Base-by-base conservation (phyloP, 2,888 invertebrate species). In the Drosophila helvetica region DNA sequence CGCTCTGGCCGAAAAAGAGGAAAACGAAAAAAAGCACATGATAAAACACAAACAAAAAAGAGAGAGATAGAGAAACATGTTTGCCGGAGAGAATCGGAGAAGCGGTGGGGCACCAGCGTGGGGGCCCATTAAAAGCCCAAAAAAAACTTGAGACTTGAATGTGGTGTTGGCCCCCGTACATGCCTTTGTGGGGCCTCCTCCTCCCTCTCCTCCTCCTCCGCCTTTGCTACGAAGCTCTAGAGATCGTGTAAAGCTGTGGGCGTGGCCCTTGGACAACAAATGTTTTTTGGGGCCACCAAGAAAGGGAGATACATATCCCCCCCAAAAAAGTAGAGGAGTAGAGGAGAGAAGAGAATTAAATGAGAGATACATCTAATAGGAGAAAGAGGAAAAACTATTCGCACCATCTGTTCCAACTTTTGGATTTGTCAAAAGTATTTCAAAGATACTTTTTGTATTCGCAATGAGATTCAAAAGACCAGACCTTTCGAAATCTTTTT, bases 1-100 rank as follows among this genome's bases (percentile, higher is more conserved):
- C 85, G 85, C 75, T 77, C 38, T 7, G 56, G 62, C 64, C 63
- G 57, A 64, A 50, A 56, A 47, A 22, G 19, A 19, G 2, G 2
- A 1, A 19, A 19, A 38, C 2, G 8, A 25, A 33, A 50, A 42
- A 48, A 30, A 48, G 1, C 6, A 18, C 43, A 48, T 8, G 10
- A 25, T 25, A 17, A 2, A 15, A 30, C 3, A 19, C 30, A 30
- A 25, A 25, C 12, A 51, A 43, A 17, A 2, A 18, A 38, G 7
- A 15, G 15, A 38, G 38, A 15, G 38, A 15, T 15, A 38, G 38
- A 38, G 15, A 64, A 64, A 10, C 52, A 47, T 53, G 46, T 45
- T 65, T 17, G 19, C 42, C 18, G 53, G 59, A 25, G 38, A 48
- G 48, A 46, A 56, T 10, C 10, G 19, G 17, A 47, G 10, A 60